Percentiles rank a stretch among this genome's conserved stretches.
Evolutionary conservation across 1,140 invertebrate species (phyloP).

Genomic region (Orius insidiosus): DNA sequence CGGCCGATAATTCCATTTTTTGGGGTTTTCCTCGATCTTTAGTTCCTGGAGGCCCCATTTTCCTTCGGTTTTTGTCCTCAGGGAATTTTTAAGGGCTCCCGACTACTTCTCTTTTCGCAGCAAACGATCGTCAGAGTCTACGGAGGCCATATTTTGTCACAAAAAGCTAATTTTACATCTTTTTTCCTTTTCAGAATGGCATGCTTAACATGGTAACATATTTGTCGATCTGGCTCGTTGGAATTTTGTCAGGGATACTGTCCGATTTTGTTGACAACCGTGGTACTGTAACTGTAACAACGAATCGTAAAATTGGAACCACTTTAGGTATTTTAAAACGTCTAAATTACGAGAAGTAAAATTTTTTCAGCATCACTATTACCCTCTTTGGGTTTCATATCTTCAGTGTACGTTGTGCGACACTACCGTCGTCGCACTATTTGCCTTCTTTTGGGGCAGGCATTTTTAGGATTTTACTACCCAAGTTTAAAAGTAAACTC

Average conservation of each 20-base stretch:
- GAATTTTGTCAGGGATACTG: slow-evolving; percentile 41
- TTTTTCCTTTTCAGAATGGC: slow-evolving; percentile 33
- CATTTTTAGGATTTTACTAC: slow-evolving; percentile 52
- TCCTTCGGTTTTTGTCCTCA: no score
- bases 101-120: no score
- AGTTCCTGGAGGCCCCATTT: no score
- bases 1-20: no score
- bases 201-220: slow-evolving; percentile 48
- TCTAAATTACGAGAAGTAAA: no score
- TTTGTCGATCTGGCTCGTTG: slow-evolving; percentile 50
- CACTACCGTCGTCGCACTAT: slow-evolving; percentile 35
- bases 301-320: slow-evolving; percentile 6
- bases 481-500: slow-evolving; percentile 59
- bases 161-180: not conserved
- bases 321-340: no score
- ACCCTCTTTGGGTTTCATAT: slow-evolving; percentile 56
- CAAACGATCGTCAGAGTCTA: no score
- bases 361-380: slow-evolving; percentile 48
- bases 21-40: no score
- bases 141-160: no score
- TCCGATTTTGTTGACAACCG: slow-evolving; percentile 33
- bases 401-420: slow-evolving; percentile 64
- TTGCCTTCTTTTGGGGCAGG: slow-evolving; percentile 48
- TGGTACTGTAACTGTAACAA: slow-evolving; percentile 4
- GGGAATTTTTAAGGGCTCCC: no score